phyloP scores from a whole-genome alignment of 2,888 invertebrate genomes.

The Ceratothoa steindachneri region DNA sequence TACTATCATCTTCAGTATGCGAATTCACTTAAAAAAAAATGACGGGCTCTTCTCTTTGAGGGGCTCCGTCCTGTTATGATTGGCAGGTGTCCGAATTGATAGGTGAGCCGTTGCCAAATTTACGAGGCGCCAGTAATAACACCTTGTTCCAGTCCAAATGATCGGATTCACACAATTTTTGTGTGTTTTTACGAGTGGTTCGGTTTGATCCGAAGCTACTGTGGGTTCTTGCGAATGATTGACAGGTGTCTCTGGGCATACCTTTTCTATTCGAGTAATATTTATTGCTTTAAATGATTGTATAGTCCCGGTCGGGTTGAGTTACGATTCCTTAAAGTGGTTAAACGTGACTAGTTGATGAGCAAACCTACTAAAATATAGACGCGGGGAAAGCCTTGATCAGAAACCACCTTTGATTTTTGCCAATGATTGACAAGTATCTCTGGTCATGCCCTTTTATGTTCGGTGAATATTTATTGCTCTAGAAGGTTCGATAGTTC shows the following conservation, averaged over 20 bases:
- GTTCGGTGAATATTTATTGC: no score
- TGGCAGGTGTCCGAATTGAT: conserved; percentile 12
- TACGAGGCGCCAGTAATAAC: conserved; percentile 3
- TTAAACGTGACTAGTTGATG: neutral
- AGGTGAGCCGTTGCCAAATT: conserved; percentile 1
- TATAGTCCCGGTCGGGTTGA: neutral
- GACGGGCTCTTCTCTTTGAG: neutral
- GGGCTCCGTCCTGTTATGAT: neutral
- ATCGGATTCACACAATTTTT: conserved; percentile 2
- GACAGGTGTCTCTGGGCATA: neutral
- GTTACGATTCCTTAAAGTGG: no score
- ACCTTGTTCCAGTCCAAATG: neutral
- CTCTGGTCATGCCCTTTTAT: no score
- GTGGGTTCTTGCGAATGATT: neutral
- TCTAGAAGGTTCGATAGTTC: no score
- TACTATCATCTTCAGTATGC: neutral
- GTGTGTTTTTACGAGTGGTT: neutral
- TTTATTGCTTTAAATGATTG: neutral
- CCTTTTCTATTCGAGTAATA: neutral
- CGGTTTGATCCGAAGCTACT: neutral
- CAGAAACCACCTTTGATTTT: no score
- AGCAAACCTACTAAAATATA: no score
- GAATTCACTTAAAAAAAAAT: neutral
- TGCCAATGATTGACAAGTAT: no score
- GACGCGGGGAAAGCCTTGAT: no score